Conservation (phyloP, 2,888 invertebrate genomes). For the Stenurella melanura region DNA sequence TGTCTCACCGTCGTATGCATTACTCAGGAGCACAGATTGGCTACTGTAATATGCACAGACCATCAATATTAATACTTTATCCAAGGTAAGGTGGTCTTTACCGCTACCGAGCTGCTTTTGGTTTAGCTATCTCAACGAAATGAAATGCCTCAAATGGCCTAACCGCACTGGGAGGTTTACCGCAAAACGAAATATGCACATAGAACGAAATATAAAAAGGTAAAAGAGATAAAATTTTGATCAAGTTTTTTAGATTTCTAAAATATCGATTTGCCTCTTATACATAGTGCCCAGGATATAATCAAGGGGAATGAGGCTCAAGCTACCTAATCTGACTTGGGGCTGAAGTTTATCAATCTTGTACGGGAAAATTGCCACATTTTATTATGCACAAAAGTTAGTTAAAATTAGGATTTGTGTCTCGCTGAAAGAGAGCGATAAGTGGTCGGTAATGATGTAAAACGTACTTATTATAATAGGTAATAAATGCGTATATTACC, state of each 20-base stretch:
- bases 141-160: slow-evolving; percentile 35
- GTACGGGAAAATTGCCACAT: background rate
- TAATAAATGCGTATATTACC: too few species aligned
- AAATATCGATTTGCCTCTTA: slow-evolving; percentile 10
- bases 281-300: background rate
- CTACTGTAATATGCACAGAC: slow-evolving; percentile 71
- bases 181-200: slow-evolving; percentile 30
- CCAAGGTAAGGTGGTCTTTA: slow-evolving; percentile 48
- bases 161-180: slow-evolving; percentile 40
- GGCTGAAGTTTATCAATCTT: background rate
- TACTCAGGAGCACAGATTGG: slow-evolving; percentile 71
- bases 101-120: slow-evolving; percentile 35
- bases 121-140: slow-evolving; percentile 35
- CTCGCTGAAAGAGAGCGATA: too few species aligned
- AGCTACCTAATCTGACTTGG: background rate
- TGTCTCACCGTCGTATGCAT: slow-evolving; percentile 63
- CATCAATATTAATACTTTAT: slow-evolving; percentile 71
- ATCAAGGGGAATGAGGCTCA: background rate
- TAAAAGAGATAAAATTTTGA: slow-evolving; percentile 20
- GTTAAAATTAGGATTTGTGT: too few species aligned
- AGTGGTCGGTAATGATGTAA: too few species aligned
- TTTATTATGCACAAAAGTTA: background rate
- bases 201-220: slow-evolving; percentile 12
- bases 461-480: too few species aligned
- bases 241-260: slow-evolving; percentile 1